These are phyloP conservation scores for Drosophila subquinaria DNA, from an alignment of 2,888 invertebrate species.

Conservation along the genomic window DNA sequence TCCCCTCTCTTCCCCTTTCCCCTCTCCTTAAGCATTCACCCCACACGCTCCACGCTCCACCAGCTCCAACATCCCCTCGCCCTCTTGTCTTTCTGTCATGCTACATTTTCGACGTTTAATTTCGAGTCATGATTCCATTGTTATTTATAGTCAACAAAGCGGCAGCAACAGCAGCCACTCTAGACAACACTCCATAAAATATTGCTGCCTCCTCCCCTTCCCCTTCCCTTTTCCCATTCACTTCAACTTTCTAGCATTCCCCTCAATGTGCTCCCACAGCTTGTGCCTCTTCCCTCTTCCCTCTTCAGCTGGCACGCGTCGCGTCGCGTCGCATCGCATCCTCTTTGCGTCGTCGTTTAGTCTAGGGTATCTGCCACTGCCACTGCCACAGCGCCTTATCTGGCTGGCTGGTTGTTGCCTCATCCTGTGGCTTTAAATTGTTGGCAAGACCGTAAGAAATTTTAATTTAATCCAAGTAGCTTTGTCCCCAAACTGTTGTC, in stretches of 20 bases:
- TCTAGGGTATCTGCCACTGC: conserved; percentile 47
- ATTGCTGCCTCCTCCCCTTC: conserved; percentile 46
- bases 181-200: conserved; percentile 78
- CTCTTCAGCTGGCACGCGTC: conserved; percentile 59
- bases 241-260: too few species aligned
- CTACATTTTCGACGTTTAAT: conserved; percentile 74
- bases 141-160: conserved; percentile 79
- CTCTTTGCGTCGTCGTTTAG: conserved; percentile 55
- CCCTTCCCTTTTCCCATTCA: not conserved
- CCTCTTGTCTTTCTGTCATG: conserved; percentile 16
- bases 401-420: conserved; percentile 37
- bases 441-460: conserved; percentile 32
- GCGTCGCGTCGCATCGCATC: conserved; percentile 44
- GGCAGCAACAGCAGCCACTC: conserved; percentile 60
- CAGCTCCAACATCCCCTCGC: conserved; percentile 5
- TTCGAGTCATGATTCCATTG: conserved; percentile 80
- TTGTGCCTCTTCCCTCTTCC: conserved; percentile 9
- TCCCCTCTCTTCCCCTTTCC: not conserved
- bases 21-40: not conserved
- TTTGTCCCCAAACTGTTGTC: conserved; percentile 10
- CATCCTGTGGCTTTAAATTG: conserved; percentile 30
- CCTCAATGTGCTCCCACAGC: not conserved
- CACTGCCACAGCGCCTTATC: conserved; percentile 52
- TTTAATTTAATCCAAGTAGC: conserved; percentile 42
- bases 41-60: not conserved